phyloP scores from a whole-genome alignment of 2,113 vertebrate species.

The Atrichornis clamosus region DNA sequence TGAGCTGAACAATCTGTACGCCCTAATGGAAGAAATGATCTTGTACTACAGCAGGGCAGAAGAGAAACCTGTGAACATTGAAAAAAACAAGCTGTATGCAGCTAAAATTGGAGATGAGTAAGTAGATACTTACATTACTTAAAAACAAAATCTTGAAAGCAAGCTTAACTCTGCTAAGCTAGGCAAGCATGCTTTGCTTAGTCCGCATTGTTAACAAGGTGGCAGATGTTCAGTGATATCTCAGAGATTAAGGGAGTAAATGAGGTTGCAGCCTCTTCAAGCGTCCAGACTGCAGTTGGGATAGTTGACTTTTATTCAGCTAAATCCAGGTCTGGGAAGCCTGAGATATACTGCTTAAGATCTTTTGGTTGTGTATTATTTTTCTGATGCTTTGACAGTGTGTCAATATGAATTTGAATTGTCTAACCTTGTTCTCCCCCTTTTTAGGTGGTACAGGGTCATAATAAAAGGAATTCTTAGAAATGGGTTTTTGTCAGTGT shows the following conservation, averaged over 20 bases:
- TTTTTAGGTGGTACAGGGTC: constrained; percentile 88
- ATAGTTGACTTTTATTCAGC: not conserved
- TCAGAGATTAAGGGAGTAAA: not conserved
- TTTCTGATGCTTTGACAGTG: not conserved
- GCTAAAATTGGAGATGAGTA: constrained; percentile 91
- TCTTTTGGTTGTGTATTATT: not conserved
- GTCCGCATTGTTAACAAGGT: not conserved
- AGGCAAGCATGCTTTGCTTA: not conserved
- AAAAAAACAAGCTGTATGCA: constrained; percentile 86
- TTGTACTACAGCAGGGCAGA: constrained; percentile 84
- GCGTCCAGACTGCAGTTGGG: not conserved
- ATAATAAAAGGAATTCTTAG: constrained; percentile 85
- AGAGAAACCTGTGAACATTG: constrained; percentile 63
- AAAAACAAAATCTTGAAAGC: not conserved
- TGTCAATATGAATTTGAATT: not conserved
- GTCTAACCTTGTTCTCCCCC: not conserved
- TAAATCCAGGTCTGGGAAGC: not conserved
- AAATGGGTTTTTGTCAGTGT: constrained; percentile 86
- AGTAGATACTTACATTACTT: constrained; percentile 47
- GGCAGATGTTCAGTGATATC: not conserved
- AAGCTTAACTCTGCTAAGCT: constrained; percentile 2
- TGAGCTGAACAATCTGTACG: constrained; percentile 86
- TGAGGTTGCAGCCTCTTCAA: not conserved
- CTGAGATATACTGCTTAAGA: not conserved
- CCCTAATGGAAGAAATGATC: constrained; percentile 94